Conservation (phyloP, 1,140 invertebrate genomes). For the Hycleus cichorii region DNA sequence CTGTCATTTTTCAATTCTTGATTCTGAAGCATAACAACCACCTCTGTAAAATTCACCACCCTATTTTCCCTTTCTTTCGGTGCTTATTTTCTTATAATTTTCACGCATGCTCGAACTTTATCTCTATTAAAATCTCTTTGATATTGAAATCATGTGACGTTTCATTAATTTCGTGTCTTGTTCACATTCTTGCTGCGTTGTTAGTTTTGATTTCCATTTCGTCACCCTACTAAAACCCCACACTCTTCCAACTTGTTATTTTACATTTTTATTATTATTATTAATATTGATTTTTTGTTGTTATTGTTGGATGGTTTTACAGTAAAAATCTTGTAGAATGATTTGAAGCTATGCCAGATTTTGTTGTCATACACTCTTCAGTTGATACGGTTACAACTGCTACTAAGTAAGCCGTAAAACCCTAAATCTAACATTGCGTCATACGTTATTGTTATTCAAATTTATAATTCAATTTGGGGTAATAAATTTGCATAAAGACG, state of each 20-base stretch:
- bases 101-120: constrained; percentile 39
- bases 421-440: constrained; percentile 32
- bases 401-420: constrained; percentile 25
- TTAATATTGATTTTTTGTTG: too few species aligned
- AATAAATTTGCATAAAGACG: constrained; percentile 39
- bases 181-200: constrained; percentile 31
- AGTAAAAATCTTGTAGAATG: too few species aligned
- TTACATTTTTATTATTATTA: too few species aligned
- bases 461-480: constrained; percentile 40
- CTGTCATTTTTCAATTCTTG: constrained; percentile 25
- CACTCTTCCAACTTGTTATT: too few species aligned
- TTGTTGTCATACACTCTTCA: too few species aligned
- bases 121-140: constrained; percentile 42
- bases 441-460: constrained; percentile 40
- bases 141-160: constrained; percentile 43
- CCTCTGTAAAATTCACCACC: background rate
- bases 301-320: too few species aligned
- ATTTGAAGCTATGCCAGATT: too few species aligned
- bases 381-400: background rate
- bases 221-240: too few species aligned
- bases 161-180: constrained; percentile 40
- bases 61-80: constrained; percentile 16
- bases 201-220: constrained; percentile 22
- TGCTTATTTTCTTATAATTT: constrained; percentile 40
- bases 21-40: background rate